Evolutionary conservation across 2,888 invertebrate genomes (phyloP), one percentile per base, ranked within the genome.

Genomic region (Phlogophora meticulosa): DNA sequence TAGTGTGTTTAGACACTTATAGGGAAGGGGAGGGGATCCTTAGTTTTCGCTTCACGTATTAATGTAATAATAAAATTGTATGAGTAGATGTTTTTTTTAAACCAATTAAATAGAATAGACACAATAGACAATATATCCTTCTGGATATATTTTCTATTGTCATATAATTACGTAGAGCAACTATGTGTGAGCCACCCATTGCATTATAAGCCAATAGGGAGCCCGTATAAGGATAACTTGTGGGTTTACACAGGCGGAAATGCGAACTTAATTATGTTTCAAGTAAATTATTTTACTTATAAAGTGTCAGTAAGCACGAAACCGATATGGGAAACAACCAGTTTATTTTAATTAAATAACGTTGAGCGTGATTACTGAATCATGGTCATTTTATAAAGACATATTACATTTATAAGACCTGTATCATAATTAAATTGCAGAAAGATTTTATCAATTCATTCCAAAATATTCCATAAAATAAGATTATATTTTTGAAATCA

Each of bases 281-380:
- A 38, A 20, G 38, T 48, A 65, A 48, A 63, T 71, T 56, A 72
- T 59, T 64, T 43, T 45, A 28, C 32, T 34, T 24, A 45, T 40
- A 48, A 55, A 67, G 43, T 51, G 32, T 43, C 55, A 15, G 24
- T 58, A 22, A 43, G 5, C 64, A 72, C 45, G 59, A 55, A 36
- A 71, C 43, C 42, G n/a, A 45, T 70, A 55, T 42, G 34, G 38
- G 55, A 49, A 64, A 71, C 13, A 45, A 46, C 49, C 42, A 71
- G 22, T 71, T 63, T 49, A 62, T 70, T 43, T 43, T 32, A 53
- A 58, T 52, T 1, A 61, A 40, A 65, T 34, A 46, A 43, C 15
- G 45, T 62, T 48, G 24, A 17, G 9, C 20, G 20, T 45, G 34
- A 57, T 63, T 63, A 55, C 15, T 38, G n/a, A 40, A 43, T 60